Evolutionary conservation across 2,888 invertebrate species (phyloP), one percentile per base, ranked within the genome.

Genomic region (Sericinus montela): DNA sequence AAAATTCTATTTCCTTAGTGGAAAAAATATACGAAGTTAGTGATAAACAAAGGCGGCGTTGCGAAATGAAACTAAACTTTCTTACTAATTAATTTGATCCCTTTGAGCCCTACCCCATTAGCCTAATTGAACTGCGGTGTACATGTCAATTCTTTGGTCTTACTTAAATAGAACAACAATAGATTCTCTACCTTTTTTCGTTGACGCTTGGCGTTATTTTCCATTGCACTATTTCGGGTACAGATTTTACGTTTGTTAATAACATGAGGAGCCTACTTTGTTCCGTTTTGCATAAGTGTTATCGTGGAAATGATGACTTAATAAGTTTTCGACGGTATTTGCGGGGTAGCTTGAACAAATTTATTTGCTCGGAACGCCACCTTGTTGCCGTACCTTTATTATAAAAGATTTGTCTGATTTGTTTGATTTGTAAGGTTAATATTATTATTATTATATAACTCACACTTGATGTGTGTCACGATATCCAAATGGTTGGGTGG

Each of bases 61-160:
- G 72, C 72, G 72, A 76, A 84, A 80, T 72, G 75, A 69, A 81
- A 77, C 77, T 69, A 77, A 86, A 87, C 81, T 86, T 87, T 85
- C 84, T 84, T 84, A 80, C 85, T 86, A 87, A 87, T 87, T 87
- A 86, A 87, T 85, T 83, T 83, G 85, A 87, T 87, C 86, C 86
- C 84, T 86, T 84, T 77, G 78, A 84, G 83, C 82, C 82, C 75
- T 79, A 75, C 72, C 80, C 87, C 85, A 87, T 87, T 87, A 86
- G 75, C 80, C 84, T 87, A 87, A 87, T 87, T 87, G 86, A 87
- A 87, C 82, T 84, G 86, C 76, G 85, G 83, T 84, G 85, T 86
- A 85, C 85, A 84, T 84, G 84, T 86, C 86, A 84, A 86, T 87
- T 86, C 84, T 84, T 85, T 83, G 72, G 74, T 76, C 64, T 65